Evolutionary conservation across 1,140 invertebrate species (phyloP).

Genomic region (Sitodiplosis mosellana): DNA sequence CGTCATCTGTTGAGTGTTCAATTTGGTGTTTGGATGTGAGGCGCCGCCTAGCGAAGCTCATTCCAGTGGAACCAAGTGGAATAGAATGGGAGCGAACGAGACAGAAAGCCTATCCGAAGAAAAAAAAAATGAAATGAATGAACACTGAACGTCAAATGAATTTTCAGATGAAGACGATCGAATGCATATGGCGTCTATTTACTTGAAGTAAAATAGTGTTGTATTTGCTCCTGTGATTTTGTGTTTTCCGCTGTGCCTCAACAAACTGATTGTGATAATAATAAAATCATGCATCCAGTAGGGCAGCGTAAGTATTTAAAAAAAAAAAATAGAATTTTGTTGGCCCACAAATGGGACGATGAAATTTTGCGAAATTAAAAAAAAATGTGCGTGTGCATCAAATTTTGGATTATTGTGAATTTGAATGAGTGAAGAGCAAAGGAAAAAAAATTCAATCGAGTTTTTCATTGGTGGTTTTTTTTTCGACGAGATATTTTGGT

Average conservation of each 20-base stretch:
- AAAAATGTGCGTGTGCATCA: background rate
- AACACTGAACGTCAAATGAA: constrained; percentile 15
- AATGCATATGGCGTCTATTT: constrained; percentile 2
- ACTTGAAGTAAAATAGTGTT: constrained; percentile 1
- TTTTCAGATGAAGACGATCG: constrained; percentile 7
- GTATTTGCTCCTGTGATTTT: constrained; percentile 1
- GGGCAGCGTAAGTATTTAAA: constrained; percentile 31
- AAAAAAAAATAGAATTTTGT: background rate
- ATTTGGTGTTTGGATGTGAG: too few species aligned
- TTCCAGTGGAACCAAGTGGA: background rate
- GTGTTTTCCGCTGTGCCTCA: constrained; percentile 3
- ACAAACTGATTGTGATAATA: constrained; percentile 5
- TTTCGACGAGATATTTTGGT: too few species aligned
- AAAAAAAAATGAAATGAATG: constrained; percentile 20
- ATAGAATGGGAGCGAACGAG: background rate
- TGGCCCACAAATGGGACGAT: background rate
- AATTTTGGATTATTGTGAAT: background rate
- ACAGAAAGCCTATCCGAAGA: constrained; percentile 12
- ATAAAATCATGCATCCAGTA: constrained; percentile 30
- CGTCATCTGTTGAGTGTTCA: too few species aligned
- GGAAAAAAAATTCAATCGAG: background rate
- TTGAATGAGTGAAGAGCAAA: constrained; percentile 15
- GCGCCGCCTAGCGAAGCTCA: background rate
- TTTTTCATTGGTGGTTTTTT: too few species aligned
- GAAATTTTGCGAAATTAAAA: background rate